These are phyloP conservation scores for Epirrhoe alternata DNA, from an alignment of 2,888 invertebrate genomes.

Conservation along the genomic window DNA sequence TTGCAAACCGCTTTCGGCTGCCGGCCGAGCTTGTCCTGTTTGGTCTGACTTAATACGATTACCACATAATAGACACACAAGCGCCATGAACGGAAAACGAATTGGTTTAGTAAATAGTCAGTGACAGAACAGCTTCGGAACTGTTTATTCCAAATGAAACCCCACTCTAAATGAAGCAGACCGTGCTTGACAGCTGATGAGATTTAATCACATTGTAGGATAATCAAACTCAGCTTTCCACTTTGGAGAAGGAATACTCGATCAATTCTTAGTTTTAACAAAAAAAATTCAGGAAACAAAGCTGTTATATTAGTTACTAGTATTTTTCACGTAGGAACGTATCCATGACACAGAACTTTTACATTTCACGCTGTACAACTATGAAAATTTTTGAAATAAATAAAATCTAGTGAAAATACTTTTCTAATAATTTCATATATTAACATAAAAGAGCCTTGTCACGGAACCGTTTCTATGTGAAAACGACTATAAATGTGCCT, in stretches of 20 bases:
- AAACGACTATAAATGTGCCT: slow-evolving; percentile 33
- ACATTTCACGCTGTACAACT: no score
- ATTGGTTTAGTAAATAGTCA: slow-evolving; percentile 5
- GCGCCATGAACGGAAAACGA: slow-evolving; percentile 15
- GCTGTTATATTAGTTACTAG: background rate
- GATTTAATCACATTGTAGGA: background rate
- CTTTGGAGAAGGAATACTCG: background rate
- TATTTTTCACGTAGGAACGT: no score
- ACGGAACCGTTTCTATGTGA: no score
- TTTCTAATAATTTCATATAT: no score
- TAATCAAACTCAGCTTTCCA: background rate
- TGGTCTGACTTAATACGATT: slow-evolving; percentile 19
- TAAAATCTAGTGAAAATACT: no score
- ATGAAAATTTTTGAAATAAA: no score
- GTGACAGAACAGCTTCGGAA: background rate
- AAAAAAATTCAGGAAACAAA: background rate
- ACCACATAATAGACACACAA: slow-evolving; percentile 16
- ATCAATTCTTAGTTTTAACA: background rate
- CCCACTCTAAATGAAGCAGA: background rate
- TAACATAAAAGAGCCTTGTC: no score
- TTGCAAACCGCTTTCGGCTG: slow-evolving; percentile 24
- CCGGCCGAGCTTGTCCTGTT: slow-evolving; percentile 19
- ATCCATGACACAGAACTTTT: no score
- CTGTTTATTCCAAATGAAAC: background rate
- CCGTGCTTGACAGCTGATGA: background rate